A percentile compares a stretch with the other conserved stretches of the same genome.
Evolutionary conservation across 2,113 vertebrate species (phyloP).

Genomic region (Sisor rabdophorus): DNA sequence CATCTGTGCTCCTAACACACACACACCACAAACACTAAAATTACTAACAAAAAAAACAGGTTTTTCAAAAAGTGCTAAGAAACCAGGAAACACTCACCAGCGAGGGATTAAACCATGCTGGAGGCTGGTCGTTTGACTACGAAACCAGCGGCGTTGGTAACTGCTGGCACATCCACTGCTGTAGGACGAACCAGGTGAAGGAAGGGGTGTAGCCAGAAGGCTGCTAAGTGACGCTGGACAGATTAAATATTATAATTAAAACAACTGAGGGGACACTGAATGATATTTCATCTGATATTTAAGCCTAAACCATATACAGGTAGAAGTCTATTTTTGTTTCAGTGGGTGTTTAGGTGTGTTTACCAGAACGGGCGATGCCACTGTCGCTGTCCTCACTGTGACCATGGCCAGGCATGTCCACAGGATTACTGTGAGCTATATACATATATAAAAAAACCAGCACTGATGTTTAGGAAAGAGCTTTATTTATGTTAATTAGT

Average conservation of each 20-base stretch:
- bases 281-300: no score
- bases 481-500: background rate
- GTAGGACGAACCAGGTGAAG: constrained; percentile 77
- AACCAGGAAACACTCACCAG: constrained; percentile 15
- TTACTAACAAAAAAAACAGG: no score
- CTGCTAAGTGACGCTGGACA: constrained; percentile 80
- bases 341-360: background rate
- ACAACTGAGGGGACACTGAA: background rate
- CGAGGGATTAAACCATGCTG: constrained; percentile 46
- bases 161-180: constrained; percentile 74
- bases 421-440: constrained; percentile 82
- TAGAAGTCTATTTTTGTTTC: background rate
- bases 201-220: constrained; percentile 79
- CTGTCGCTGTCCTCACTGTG: constrained; percentile 84
- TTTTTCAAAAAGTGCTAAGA: no score
- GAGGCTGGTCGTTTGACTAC: constrained; percentile 83
- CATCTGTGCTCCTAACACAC: constrained; percentile 74
- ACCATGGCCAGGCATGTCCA: constrained; percentile 86
- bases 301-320: no score
- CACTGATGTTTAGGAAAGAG: background rate
- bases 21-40: background rate
- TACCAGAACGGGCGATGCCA: constrained; percentile 86
- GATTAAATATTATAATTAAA: background rate
- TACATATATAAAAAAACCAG: background rate
- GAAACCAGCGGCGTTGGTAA: constrained; percentile 81